Percentiles rank a stretch among this genome's conserved stretches.
These are phyloP conservation scores for Erebia palarica DNA, from an alignment of 2,888 invertebrate species.

Conservation along the genomic window DNA sequence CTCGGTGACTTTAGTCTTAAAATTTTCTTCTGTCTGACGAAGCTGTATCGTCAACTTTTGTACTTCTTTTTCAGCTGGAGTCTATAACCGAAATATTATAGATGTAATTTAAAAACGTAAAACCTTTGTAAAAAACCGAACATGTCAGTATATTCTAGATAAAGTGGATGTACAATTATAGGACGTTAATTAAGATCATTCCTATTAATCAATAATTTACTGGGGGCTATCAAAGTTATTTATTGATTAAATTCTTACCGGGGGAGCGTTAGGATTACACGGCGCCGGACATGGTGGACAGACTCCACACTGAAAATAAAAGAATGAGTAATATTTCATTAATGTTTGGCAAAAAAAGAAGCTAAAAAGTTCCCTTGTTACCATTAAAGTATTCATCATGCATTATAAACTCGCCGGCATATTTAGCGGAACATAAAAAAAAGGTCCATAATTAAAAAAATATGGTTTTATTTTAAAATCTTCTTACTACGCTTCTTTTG, in stretches of 20 bases:
- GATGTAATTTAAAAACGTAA: not conserved
- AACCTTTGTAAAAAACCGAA: not conserved
- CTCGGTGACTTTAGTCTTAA: slow-evolving; percentile 86
- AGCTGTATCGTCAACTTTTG: slow-evolving; percentile 84
- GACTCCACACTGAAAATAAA: slow-evolving; percentile 63
- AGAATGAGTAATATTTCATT: not conserved
- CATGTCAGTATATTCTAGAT: too few relatives aligned
- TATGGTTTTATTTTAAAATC: too few relatives aligned
- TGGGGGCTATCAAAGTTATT: not conserved
- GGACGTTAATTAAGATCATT: not conserved
- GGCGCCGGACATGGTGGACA: slow-evolving; percentile 74
- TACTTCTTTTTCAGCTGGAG: slow-evolving; percentile 81
- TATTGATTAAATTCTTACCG: slow-evolving; percentile 53
- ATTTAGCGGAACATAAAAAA: too few relatives aligned
- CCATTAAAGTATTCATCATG: too few relatives aligned
- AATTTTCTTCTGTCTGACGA: slow-evolving; percentile 84
- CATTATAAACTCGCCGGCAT: too few relatives aligned
- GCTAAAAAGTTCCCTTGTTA: too few relatives aligned
- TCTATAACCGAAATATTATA: slow-evolving; percentile 47
- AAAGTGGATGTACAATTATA: not conserved
- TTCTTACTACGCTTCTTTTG: too few relatives aligned
- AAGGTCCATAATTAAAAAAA: too few relatives aligned
- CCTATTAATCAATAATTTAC: slow-evolving; percentile 4
- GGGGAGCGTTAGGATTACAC: slow-evolving; percentile 70
- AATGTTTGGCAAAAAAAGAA: too few relatives aligned